These are phyloP conservation scores for Whitmania pigra DNA, from an alignment of 1,140 invertebrate genomes.

Conservation along the genomic window DNA sequence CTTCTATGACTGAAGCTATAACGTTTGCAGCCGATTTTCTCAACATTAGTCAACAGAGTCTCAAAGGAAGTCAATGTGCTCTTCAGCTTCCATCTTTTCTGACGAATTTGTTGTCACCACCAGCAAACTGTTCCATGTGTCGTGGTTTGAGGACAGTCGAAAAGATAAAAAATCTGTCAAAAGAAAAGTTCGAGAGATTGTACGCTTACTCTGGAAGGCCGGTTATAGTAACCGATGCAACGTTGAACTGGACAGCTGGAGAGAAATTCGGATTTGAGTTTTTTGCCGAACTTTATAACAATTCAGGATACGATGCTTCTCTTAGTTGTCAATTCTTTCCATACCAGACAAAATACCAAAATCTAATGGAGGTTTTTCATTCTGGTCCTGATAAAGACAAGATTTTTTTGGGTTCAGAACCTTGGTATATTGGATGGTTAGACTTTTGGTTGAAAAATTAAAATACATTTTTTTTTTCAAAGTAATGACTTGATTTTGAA, in stretches of 20 bases:
- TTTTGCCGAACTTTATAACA: conserved; percentile 49
- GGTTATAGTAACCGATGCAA: conserved; percentile 66
- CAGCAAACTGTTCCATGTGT: conserved; percentile 64
- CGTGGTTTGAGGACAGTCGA: conserved; percentile 48
- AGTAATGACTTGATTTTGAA: background rate
- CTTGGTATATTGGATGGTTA: conserved; percentile 83
- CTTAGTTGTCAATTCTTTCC: conserved; percentile 71
- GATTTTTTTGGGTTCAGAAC: conserved; percentile 49
- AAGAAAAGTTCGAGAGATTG: conserved; percentile 53
- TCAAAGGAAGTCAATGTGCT: too few species aligned
- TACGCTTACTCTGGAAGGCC: conserved; percentile 60
- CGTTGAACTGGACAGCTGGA: conserved; percentile 59
- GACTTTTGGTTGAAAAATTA: conserved; percentile 30
- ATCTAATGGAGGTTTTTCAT: conserved; percentile 59
- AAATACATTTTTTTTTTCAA: background rate
- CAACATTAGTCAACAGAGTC: too few species aligned
- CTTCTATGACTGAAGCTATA: too few species aligned
- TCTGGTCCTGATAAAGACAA: conserved; percentile 50
- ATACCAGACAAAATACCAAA: conserved; percentile 67
- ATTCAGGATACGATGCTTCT: conserved; percentile 17
- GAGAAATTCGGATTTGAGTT: conserved; percentile 60
- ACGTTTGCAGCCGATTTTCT: too few species aligned
- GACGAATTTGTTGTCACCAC: conserved; percentile 49
- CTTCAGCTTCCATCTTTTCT: background rate
- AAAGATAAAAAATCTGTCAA: conserved; percentile 52